Base-by-base conservation (phyloP, 2,113 vertebrate genomes). In the Crocuta crocuta region DNA sequence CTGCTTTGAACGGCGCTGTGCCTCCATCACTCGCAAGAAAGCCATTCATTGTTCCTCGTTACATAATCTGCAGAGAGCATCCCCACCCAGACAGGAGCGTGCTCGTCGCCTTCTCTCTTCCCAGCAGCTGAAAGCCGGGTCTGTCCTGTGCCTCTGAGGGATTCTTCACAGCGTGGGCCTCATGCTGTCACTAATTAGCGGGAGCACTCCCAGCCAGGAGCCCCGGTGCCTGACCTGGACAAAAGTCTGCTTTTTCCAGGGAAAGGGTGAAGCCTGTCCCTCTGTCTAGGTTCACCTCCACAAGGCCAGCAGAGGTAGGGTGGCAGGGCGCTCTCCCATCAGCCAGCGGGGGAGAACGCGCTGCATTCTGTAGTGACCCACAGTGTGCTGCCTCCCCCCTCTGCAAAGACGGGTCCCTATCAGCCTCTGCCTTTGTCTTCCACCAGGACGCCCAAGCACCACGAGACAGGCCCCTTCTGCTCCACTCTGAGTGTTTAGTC, bases 31-130 rank as follows among this genome's bases (percentile, higher is more conserved):
- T 84, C 71, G 16, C 81, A 66, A 88, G 84, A 76, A 95, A 98
- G 97, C 97, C 97, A 97, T 98, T 98, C 97, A 97, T 98, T 98
- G 97, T 97, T 96, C 95, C 97, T 94, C 96, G 94, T 98, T 97
- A 98, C 91, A 79, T 93, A 97, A 98, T 98, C 98, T 97, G 95
- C 97, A 74, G 98, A 98, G 98, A 98, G 95, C 76, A 88, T 91
- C 61, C 95, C 98, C 97, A 65, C 92, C 96, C 94, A 92, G 97
- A 96, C 82, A 88, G 97, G 91, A 79, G 85, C 63, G 63, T 43
- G 35, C 55, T 96, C 83, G 81, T 89, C 10, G 6, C 24, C 76
- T 93, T 93, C 95, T 91, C 65, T 98, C 97, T 39, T 58, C 39
- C 0, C 16, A 89, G 96, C 43, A 88, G 43, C 86, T 97, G 89